Evolutionary conservation across 2,113 vertebrate species (phyloP), one percentile per base, ranked within the genome.

Genomic region (Danionella cerebrum): DNA sequence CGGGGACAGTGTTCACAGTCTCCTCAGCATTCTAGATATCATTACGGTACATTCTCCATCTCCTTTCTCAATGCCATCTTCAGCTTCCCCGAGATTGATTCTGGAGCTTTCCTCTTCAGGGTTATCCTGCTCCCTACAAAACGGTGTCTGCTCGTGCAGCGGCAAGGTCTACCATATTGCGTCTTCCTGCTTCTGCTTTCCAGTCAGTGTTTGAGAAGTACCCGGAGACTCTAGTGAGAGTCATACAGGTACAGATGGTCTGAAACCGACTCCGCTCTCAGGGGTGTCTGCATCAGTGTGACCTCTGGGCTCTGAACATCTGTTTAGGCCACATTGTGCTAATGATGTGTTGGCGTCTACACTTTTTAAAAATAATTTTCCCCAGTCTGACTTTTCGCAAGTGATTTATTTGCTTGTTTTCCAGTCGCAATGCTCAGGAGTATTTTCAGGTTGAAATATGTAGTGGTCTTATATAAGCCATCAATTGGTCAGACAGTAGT

Each of bases 1-100:
- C 0, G 93, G 96, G 29, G 93, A 98, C 86, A 98, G 94, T 0
- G 90, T 98, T 27, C 96, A 97, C 83, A 98, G 96, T 65, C 89
- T 96, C 19, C 93, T 98, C 73, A 98, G 95, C 85, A 95, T 98
- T 70, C 87, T 98, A 4, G 96, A 98, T 13, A 88, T 91, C 70
- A 96, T 97, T 82, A 98, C 94, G 0, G 96, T 98, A 78, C 91
- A 93, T 83, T 51, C 8, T 65, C 27, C 48, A 25, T 45, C 16
- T 47, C 14, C 45, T n/a, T 57, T 29, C 47, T 6, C 9, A 1
- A 31, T 1, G 13, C 2, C 55, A 18, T 58, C 14, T 57, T 25
- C 44, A 12, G 12, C 21, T 53, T 11, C 14, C 38, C 11, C 29
- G 13, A 62, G 33, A 16, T 48, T 31, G 21, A 41, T 48, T 13